A percentile compares a stretch with the other conserved stretches of the same genome.
These are phyloP conservation scores for Caenorhabditis sp. DNA, from an alignment of 2,888 invertebrate genomes.

Conservation along the genomic window DNA sequence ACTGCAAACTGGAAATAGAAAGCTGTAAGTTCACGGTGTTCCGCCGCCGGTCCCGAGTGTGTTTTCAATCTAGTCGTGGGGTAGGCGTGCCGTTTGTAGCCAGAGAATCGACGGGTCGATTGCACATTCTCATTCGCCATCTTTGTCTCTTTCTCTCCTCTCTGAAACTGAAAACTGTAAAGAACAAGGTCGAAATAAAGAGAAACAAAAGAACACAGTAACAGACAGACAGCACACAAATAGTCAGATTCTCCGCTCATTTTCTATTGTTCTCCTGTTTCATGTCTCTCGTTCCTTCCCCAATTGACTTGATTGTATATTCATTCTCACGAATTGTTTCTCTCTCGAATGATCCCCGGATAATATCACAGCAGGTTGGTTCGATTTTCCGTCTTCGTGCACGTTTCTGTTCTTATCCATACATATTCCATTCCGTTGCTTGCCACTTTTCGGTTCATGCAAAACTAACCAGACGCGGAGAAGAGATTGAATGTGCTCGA, in stretches of 20 bases:
- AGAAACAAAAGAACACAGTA: background rate
- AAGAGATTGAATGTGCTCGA: background rate
- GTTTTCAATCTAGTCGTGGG: constrained; percentile 65
- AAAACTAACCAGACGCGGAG: constrained; percentile 13
- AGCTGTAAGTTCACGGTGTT: constrained; percentile 84
- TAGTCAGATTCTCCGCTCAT: constrained; percentile 5
- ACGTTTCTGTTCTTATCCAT: constrained; percentile 23
- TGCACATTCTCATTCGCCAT: constrained; percentile 33
- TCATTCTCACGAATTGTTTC: constrained; percentile 11
- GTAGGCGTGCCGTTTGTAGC: constrained; percentile 68
- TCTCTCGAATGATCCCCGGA: background rate
- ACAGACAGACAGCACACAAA: background rate
- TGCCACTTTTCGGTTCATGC: constrained; percentile 43
- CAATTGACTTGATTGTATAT: constrained; percentile 43
- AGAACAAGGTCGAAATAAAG: background rate
- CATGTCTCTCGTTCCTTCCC: constrained; percentile 5
- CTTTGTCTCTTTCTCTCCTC: constrained; percentile 10
- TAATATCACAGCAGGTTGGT: constrained; percentile 37
- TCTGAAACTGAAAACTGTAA: constrained; percentile 4
- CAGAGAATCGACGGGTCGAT: constrained; percentile 58
- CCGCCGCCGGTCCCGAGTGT: constrained; percentile 39
- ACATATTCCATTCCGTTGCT: constrained; percentile 49
- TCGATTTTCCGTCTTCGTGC: constrained; percentile 39
- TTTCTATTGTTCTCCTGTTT: constrained; percentile 17
- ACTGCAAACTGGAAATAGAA: constrained; percentile 86